These are phyloP conservation scores for Automeris io DNA, from an alignment of 2,888 invertebrate genomes.

Conservation along the genomic window DNA sequence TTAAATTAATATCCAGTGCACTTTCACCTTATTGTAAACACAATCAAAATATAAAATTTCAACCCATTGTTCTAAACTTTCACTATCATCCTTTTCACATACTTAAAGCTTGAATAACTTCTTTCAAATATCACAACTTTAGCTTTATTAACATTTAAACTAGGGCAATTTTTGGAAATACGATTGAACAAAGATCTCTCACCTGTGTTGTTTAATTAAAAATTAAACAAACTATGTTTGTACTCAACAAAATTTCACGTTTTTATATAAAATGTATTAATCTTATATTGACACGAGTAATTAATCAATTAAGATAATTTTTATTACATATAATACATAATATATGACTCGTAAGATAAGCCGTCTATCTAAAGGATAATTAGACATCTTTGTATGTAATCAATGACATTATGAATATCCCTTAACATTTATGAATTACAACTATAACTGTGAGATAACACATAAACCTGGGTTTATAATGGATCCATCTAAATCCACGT, in stretches of 20 bases:
- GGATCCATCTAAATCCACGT: too few relatives aligned
- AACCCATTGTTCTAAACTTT: too few relatives aligned
- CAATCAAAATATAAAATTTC: too few relatives aligned
- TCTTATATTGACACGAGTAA: slow-evolving; percentile 8
- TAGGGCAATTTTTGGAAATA: too few relatives aligned
- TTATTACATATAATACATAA: slow-evolving; percentile 18
- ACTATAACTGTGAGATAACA: too few relatives aligned
- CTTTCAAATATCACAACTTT: background rate
- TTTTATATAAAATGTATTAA: slow-evolving; percentile 24
- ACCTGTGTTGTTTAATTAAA: slow-evolving; percentile 20
- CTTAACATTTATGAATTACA: too few relatives aligned
- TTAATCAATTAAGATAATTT: slow-evolving; percentile 17
- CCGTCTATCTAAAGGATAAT: slow-evolving; percentile 5
- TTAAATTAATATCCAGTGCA: too few relatives aligned
- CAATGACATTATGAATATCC: too few relatives aligned
- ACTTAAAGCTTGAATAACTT: background rate
- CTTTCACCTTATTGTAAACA: too few relatives aligned
- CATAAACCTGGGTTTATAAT: too few relatives aligned
- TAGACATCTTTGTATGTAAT: too few relatives aligned
- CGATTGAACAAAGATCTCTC: slow-evolving; percentile 2
- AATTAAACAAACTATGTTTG: slow-evolving; percentile 20
- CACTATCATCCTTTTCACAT: too few relatives aligned
- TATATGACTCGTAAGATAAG: slow-evolving; percentile 7
- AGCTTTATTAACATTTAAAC: background rate
- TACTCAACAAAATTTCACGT: slow-evolving; percentile 2